Evolutionary conservation across 2,113 vertebrate species (phyloP).

Genomic region (Megaptera novaeangliae): DNA sequence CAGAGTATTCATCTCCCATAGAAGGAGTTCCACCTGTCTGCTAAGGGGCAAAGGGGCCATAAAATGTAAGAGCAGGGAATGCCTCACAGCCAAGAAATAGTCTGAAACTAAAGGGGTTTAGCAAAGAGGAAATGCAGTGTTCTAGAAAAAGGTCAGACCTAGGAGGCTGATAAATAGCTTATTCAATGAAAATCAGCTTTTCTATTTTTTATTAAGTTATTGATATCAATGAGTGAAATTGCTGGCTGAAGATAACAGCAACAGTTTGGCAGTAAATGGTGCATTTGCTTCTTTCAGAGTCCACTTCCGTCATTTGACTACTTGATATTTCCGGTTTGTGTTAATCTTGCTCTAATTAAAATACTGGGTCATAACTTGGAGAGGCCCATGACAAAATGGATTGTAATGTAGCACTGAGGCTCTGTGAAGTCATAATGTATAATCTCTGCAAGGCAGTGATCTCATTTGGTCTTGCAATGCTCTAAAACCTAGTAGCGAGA

Average conservation of each 20-base stretch:
- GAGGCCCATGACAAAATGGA: neutral
- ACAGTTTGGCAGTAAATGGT: neutral
- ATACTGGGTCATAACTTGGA: neutral
- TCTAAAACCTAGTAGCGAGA: neutral
- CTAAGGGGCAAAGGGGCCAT: neutral
- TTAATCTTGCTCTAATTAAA: neutral
- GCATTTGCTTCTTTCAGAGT: neutral
- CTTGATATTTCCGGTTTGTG: neutral
- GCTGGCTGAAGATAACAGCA: neutral
- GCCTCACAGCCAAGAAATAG: neutral
- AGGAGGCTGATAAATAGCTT: neutral
- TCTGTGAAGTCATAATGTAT: neutral
- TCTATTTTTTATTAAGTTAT: conserved; percentile 4
- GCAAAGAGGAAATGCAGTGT: neutral
- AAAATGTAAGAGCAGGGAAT: neutral
- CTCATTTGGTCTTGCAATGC: neutral
- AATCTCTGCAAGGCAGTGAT: neutral
- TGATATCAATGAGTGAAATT: neutral
- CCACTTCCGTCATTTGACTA: neutral
- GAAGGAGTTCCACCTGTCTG: neutral
- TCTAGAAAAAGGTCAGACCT: neutral
- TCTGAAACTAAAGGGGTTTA: neutral
- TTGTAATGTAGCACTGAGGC: neutral
- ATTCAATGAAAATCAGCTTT: conserved; percentile 14
- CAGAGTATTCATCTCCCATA: neutral